Evolutionary conservation across 2,797 vertebrate species (phyloP).

Genomic region (Brachyalestes nurse): DNA sequence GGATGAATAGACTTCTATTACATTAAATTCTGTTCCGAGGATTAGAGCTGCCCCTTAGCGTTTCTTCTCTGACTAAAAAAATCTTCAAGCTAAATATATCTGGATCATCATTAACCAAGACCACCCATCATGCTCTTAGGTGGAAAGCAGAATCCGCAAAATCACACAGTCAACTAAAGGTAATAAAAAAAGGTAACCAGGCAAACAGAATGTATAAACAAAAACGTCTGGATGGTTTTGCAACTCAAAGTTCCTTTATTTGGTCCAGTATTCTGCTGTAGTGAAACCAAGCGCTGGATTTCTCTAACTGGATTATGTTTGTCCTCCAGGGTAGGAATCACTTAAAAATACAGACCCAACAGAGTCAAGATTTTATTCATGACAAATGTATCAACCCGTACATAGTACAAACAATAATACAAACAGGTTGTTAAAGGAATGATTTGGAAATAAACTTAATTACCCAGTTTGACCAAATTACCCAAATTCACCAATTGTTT

Average conservation of each 20-base stretch:
- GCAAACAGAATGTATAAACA: constrained; percentile 57
- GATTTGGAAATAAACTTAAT: too few species aligned
- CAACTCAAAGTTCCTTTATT: constrained; percentile 52
- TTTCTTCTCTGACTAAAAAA: constrained; percentile 43
- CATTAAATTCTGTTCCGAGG: constrained; percentile 44
- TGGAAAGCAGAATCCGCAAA: constrained; percentile 48
- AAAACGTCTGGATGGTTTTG: constrained; percentile 56
- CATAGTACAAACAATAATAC: background rate
- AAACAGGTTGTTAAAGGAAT: too few species aligned
- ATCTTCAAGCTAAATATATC: constrained; percentile 50
- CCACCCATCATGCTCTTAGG: constrained; percentile 56
- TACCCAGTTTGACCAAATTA: too few species aligned
- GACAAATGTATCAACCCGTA: background rate
- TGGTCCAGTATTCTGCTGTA: constrained; percentile 20
- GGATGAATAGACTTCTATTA: constrained; percentile 61
- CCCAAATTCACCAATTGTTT: too few species aligned
- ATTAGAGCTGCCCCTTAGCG: constrained; percentile 31
- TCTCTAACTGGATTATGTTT: constrained; percentile 13
- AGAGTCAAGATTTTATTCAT: background rate
- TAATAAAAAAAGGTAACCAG: constrained; percentile 51
- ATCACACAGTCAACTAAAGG: constrained; percentile 51
- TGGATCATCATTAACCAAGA: constrained; percentile 50
- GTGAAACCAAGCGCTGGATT: constrained; percentile 24
- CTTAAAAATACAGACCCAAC: background rate
- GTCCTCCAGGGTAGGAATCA: constrained; percentile 20